These are phyloP conservation scores for Drosophila busckii DNA, from an alignment of 1,140 invertebrate species.

Conservation along the genomic window DNA sequence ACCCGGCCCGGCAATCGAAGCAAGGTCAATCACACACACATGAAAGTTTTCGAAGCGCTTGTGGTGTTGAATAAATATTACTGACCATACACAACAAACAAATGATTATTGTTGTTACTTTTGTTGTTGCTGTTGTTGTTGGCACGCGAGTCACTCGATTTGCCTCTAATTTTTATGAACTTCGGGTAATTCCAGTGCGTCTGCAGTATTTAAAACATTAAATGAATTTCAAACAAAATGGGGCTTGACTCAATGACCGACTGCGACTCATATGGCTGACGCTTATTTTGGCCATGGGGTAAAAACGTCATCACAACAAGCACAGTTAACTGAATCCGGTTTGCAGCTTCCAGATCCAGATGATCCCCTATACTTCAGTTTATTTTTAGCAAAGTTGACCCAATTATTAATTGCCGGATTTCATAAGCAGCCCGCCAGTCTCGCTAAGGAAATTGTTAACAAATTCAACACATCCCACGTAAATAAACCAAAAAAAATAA, in stretches of 20 bases:
- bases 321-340: slow-evolving; percentile 58
- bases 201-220: slow-evolving; percentile 22
- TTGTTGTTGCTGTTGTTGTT: no score
- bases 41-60: neutral
- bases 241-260: slow-evolving; percentile 24
- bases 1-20: slow-evolving; percentile 16
- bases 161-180: slow-evolving; percentile 61
- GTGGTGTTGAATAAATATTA: slow-evolving; percentile 14
- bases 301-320: slow-evolving; percentile 30
- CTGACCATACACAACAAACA: slow-evolving; percentile 28
- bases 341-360: slow-evolving; percentile 24
- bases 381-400: slow-evolving; percentile 43
- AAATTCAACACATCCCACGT: no score
- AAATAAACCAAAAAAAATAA: no score
- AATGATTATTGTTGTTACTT: no score
- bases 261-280: slow-evolving; percentile 29
- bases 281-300: slow-evolving; percentile 51
- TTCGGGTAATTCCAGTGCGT: slow-evolving; percentile 75
- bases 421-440: no score
- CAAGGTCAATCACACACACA: slow-evolving; percentile 63
- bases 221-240: slow-evolving; percentile 32
- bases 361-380: slow-evolving; percentile 35
- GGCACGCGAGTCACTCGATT: slow-evolving; percentile 41
- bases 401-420: slow-evolving; percentile 70
- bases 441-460: no score